Conservation (phyloP, 2,113 vertebrate genomes). For the Clarias batrachus region DNA sequence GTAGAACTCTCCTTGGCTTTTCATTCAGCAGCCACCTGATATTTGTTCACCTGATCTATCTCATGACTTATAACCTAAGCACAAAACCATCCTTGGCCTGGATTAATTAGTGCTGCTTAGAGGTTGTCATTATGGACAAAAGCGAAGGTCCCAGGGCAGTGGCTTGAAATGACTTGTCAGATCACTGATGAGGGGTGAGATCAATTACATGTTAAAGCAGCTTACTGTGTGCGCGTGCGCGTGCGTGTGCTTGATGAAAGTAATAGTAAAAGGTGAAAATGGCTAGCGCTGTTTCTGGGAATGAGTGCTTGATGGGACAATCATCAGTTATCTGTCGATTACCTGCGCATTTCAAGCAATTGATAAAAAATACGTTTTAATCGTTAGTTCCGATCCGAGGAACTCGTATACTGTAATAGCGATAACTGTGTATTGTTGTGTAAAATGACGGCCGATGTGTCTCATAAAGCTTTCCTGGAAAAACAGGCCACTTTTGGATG, state of each 20-base stretch:
- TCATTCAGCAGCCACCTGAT: conserved; percentile 51
- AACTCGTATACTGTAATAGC: too few relatives aligned
- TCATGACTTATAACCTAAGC: conserved; percentile 47
- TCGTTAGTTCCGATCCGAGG: too few relatives aligned
- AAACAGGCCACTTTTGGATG: too few relatives aligned
- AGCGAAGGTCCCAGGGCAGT: conserved; percentile 17
- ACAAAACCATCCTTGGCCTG: conserved; percentile 41
- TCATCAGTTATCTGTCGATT: too few relatives aligned
- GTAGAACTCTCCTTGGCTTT: conserved; percentile 33
- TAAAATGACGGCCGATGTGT: too few relatives aligned
- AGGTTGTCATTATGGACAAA: conserved; percentile 43
- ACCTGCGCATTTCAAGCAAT: too few relatives aligned
- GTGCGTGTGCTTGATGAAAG: background rate
- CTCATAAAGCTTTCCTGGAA: too few relatives aligned
- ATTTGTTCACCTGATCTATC: conserved; percentile 55
- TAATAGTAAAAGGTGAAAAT: background rate
- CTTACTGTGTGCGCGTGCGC: background rate
- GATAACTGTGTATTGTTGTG: too few relatives aligned
- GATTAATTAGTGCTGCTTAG: conserved; percentile 52
- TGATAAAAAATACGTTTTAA: too few relatives aligned
- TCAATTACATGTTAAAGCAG: conserved; percentile 32
- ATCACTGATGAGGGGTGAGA: background rate
- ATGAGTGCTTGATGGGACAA: background rate
- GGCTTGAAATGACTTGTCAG: conserved; percentile 15
- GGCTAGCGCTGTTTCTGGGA: background rate